Conservation (phyloP, 2,113 vertebrate species). For the Ceratotherium simum region DNA sequence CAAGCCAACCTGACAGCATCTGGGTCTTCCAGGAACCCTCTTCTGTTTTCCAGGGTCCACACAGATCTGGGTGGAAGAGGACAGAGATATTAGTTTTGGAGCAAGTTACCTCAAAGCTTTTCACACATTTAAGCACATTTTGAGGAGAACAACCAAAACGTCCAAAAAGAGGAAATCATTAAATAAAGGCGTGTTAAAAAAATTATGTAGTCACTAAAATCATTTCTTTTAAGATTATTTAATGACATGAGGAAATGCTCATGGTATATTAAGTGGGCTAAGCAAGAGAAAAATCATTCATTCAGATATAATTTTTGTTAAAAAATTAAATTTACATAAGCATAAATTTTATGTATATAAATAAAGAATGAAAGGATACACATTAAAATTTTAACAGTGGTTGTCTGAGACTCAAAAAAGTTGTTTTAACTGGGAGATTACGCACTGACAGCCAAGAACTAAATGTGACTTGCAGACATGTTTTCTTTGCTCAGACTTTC, state of each 20-base stretch:
- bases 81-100: not conserved
- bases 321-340: not conserved
- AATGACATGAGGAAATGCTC: not conserved
- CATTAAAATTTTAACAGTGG: not conserved
- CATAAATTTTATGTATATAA: not conserved
- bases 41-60: not conserved
- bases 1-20: too few relatives aligned
- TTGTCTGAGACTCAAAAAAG: not conserved
- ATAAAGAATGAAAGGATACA: not conserved
- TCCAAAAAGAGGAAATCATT: not conserved
- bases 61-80: not conserved
- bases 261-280: not conserved
- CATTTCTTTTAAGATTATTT: not conserved
- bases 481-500: not conserved
- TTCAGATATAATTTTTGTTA: not conserved
- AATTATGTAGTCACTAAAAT: not conserved
- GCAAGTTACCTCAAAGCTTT: not conserved
- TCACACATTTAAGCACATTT: constrained; percentile 18
- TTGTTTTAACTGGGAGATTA: not conserved
- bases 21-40: not conserved
- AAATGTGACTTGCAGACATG: not conserved
- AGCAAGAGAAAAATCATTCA: not conserved
- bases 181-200: not conserved
- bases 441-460: not conserved
- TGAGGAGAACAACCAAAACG: not conserved